Base-by-base conservation (phyloP, 2,888 invertebrate species). In the Lasius fuliginosus region DNA sequence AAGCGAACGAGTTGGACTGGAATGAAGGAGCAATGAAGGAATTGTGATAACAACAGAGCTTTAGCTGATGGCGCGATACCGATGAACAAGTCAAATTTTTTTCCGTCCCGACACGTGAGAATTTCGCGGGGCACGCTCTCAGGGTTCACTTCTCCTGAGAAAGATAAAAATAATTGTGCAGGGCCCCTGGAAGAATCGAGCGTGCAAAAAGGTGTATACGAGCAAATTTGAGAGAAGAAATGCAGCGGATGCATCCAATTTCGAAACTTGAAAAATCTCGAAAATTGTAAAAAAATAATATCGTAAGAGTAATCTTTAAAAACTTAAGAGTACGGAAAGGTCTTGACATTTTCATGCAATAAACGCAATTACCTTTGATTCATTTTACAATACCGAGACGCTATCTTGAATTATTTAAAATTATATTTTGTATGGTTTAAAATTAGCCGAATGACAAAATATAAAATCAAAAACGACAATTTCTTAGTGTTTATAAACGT, bases 151-250 rank as follows among this genome's bases (percentile, higher is more conserved):
- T 77, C 82, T 77, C 82, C 46, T 36, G 73, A 79, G 68, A 82
- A 67, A 69, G 83, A 87, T 68, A 74, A 82, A 87, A 85, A 87
- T 85, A 83, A 82, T 74, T 85, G 77, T 75, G 67, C 67, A 77
- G 69, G 77, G 82, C 76, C 75, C 71, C 75, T 27, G 60, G 30
- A 74, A 62, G 60, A 33, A 65, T 46, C 33, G 67, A 76, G 30
- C 23, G 75, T 49, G 33, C 68, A 18, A 76, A 76, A 67, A 76
- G 75, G 49, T n/a, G 8, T 42, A 46, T 46, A 46, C 46, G 67
- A 49, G 33, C 18, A 33, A 49, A 9, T 8, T 73, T 18, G 6
- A 46, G 53, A 30, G 42, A 27, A 27, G 9, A 62, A 15, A 33
- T 36, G 36, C 42, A 49, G 33, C 64, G 75, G 15, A 15, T 49